These are phyloP conservation scores for Acanthopagrus latus DNA, from an alignment of 2,797 vertebrate species.

Conservation along the genomic window DNA sequence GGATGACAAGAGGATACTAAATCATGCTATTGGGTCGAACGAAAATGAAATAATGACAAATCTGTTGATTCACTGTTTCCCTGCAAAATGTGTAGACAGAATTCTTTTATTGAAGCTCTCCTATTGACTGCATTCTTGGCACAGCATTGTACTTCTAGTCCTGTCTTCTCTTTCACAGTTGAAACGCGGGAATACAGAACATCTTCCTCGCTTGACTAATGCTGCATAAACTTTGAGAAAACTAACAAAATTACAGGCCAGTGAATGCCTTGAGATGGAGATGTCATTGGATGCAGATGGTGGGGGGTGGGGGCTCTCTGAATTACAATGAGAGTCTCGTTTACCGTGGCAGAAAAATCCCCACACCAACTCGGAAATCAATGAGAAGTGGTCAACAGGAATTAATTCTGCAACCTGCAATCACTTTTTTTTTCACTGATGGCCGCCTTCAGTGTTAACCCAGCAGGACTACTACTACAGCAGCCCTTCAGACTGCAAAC, in stretches of 20 bases:
- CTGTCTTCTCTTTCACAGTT: slow-evolving; percentile 9
- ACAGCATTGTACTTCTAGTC: slow-evolving; percentile 10
- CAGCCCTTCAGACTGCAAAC: slow-evolving; percentile 64
- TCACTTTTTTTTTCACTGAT: slow-evolving; percentile 48
- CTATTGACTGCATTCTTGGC: slow-evolving; percentile 21
- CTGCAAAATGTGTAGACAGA: slow-evolving; percentile 20
- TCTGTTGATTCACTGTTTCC: slow-evolving; percentile 29
- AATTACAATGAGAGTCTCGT: slow-evolving; percentile 20
- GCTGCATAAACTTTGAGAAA: slow-evolving; percentile 35
- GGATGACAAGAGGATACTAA: slow-evolving; percentile 22
- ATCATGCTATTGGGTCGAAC: slow-evolving; percentile 12
- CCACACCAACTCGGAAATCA: slow-evolving; percentile 30
- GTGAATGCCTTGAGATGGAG: slow-evolving; percentile 11
- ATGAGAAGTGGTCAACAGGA: slow-evolving; percentile 18
- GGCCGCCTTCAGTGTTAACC: slow-evolving; percentile 37
- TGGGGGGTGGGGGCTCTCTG: background rate
- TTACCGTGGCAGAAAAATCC: background rate
- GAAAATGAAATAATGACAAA: slow-evolving; percentile 28
- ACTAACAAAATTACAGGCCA: slow-evolving; percentile 20
- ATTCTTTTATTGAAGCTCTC: slow-evolving; percentile 28
- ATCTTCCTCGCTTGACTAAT: slow-evolving; percentile 8
- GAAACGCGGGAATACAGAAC: slow-evolving; percentile 21
- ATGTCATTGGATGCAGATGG: slow-evolving; percentile 12
- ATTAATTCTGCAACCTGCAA: slow-evolving; percentile 38
- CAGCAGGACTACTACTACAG: slow-evolving; percentile 56